A percentile compares a stretch with the other conserved stretches of the same genome.
Conservation (phyloP, 1,140 invertebrate species). For the Aporrectodea caliginosa region DNA sequence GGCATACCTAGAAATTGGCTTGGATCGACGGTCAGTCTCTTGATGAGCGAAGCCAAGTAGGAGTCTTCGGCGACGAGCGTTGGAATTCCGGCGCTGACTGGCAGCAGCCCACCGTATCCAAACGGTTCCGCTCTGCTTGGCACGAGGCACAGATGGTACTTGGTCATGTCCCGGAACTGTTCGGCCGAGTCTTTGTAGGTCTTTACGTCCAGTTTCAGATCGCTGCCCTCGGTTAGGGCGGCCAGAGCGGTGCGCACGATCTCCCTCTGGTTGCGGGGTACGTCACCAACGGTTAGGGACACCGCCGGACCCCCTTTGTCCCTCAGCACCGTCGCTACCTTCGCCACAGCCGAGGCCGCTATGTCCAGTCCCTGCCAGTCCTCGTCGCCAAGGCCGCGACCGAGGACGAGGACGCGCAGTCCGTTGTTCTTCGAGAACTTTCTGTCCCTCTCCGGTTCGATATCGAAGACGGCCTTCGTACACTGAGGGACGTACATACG, state of each 20-base stretch:
- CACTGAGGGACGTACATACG: slow-evolving; percentile 27
- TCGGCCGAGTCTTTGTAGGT: background rate
- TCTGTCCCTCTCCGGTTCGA: too few relatives aligned
- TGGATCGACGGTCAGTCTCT: slow-evolving; percentile 21
- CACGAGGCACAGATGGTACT: slow-evolving; percentile 22
- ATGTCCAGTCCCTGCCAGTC: slow-evolving; percentile 4
- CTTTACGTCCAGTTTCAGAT: background rate
- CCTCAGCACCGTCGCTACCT: background rate
- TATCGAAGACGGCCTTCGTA: slow-evolving; percentile 10
- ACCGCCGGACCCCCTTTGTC: background rate
- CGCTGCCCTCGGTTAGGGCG: background rate
- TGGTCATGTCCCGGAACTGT: background rate
- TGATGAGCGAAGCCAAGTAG: slow-evolving; percentile 12
- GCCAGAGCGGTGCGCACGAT: background rate
- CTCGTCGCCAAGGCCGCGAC: background rate
- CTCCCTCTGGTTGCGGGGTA: background rate
- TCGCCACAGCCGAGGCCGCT: slow-evolving; percentile 6
- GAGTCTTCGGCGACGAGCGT: slow-evolving; percentile 25
- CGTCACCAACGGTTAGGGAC: background rate
- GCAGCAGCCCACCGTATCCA: slow-evolving; percentile 19
- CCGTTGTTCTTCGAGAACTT: background rate
- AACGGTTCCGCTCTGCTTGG: slow-evolving; percentile 24
- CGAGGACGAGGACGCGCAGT: background rate
- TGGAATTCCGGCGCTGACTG: slow-evolving; percentile 25
- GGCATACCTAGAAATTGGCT: slow-evolving; percentile 14